Base-by-base conservation (phyloP, 2,113 vertebrate species). In the Pseudorhombus dupliciocellatus region DNA sequence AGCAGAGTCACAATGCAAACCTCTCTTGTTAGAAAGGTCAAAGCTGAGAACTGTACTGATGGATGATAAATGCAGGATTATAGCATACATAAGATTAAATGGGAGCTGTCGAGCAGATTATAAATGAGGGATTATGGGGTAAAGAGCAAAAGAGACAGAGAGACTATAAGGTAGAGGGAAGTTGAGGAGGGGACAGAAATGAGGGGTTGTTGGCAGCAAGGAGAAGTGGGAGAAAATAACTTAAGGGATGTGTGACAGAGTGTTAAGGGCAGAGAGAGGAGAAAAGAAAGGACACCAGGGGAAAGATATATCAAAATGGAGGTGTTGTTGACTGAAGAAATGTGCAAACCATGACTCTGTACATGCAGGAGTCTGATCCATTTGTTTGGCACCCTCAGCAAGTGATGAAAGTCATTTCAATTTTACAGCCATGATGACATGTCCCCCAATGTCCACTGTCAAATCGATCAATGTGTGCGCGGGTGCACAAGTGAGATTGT, bases 371-470 rank as follows among this genome's bases (percentile, higher is more conserved):
- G 52, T 15, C 40, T 56, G 50, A 63, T 64, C 15, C 26, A 52
- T 72, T 57, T 37, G 25, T 58, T 75, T 24, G 0, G 18, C 16
- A 10, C 80, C 77, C 24, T 77, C 79, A 74, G 55, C 57, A 48
- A 75, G 68, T 71, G 71, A 77, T 79, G 71, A 87, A 82, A 80
- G 81, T 87, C 51, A 73, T 82, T 82, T 77, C 16, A 42, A 37
- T 68, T 84, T 65, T 75, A 80, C 51, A 70, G 66, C 28, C 53
- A 20, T 40, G 83, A 63, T 81, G 84, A 75, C 81, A 80, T 66
- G 75, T 70, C 79, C 64, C 42, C 62, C 61, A 48, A 2, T 15
- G 81, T 60, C 71, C 62, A 75, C 21, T 63, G 66, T 79, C 74
- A 71, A 68, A 77, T 77, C 9, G 25, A 82, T 86, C 60, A 65